These are phyloP conservation scores for Dastarcus helophoroides DNA, from an alignment of 2,888 invertebrate genomes.

Conservation along the genomic window DNA sequence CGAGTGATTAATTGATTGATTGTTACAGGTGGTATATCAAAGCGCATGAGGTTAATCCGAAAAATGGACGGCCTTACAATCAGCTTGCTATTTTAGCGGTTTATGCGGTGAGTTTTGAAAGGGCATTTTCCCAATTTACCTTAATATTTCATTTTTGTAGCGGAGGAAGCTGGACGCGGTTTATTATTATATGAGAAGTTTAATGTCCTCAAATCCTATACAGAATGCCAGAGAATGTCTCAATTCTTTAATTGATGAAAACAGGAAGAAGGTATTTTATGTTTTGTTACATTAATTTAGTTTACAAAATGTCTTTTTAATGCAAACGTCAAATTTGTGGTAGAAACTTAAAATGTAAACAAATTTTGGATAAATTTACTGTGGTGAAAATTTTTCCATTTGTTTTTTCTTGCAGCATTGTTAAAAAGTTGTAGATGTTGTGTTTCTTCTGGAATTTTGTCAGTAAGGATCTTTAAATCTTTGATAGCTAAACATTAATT, in stretches of 20 bases:
- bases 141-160: conserved; percentile 42
- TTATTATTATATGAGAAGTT: conserved; percentile 90
- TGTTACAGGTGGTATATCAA: conserved; percentile 71
- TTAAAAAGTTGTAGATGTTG: no score
- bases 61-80: conserved; percentile 91
- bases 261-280: conserved; percentile 74
- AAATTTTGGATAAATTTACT: no score
- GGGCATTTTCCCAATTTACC: conserved; percentile 4
- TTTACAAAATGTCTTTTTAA: no score
- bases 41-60: conserved; percentile 87
- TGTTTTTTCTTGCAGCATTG: no score
- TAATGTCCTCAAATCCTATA: conserved; percentile 89
- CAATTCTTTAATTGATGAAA: conserved; percentile 81
- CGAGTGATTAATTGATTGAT: background rate
- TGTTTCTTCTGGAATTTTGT: no score
- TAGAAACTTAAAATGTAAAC: no score
- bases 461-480: no score
- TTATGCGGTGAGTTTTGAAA: conserved; percentile 53
- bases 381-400: no score
- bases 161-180: conserved; percentile 90
- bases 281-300: no score
- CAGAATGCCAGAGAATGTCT: conserved; percentile 85
- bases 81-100: conserved; percentile 86
- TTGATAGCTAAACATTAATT: no score
- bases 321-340: no score